Base-by-base conservation (phyloP, 2,113 vertebrate genomes). In the Galeopterus variegatus region DNA sequence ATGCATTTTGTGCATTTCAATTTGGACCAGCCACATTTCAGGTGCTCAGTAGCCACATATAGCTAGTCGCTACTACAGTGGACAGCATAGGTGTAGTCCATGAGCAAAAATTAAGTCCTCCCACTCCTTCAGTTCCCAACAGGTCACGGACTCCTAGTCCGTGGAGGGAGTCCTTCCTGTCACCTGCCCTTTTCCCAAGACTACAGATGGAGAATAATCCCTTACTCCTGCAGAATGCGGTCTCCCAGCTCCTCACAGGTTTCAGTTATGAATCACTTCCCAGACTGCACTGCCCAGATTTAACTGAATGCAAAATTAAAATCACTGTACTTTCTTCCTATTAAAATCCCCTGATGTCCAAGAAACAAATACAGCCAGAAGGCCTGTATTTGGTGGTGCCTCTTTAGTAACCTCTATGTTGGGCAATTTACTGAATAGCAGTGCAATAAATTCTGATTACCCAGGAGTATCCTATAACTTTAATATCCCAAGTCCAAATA, bases 401-500 rank as follows among this genome's bases (percentile, higher is more conserved):
- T 93, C 77, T 98, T 96, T 91, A 96, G 50, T 79, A 94, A 90
- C 52, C 85, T 96, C 82, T 97, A 73, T 77, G 72, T 82, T 92
- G 76, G 90, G 56, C 65, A 12, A n/a, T 79, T 97, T 98, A 98
- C 90, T 90, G n/a, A 98, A 67, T 96, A 96, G 70, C 60, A 84
- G 52, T 98, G 93, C 83, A 93, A 95, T 97, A 94, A 96, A 98
- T 98, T 96, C 85, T 97, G 95, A 98, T 97, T 98, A 97, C 96
- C 96, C 97, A 96, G 82, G 96, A 98, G 97, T 96, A 97, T 96
- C 89, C 83, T 97, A 8, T 2, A 85, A 97, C 90, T 97, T 98
- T 96, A 98, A 97, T 97, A 96, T 96, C 90, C 88, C 92, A 96
- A 91, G 77, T 96, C 97, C 96, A 96, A 98, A 97, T 97, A 98